Evolutionary conservation across 1,140 invertebrate genomes (phyloP), one percentile per base, ranked within the genome.

Genomic region (Drosophila obscura): DNA sequence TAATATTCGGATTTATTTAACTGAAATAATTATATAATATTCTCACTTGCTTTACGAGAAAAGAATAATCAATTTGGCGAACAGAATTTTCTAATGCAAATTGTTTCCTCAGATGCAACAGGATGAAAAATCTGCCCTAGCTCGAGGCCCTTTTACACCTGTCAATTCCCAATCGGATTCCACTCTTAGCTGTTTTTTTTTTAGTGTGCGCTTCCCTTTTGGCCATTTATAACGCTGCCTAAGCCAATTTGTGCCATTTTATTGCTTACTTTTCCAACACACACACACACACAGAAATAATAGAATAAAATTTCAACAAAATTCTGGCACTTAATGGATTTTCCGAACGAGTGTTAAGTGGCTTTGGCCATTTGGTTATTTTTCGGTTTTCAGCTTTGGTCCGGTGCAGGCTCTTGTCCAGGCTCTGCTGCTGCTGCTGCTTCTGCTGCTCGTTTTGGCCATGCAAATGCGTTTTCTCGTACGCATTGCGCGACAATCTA

Each of bases 251-350:
- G 66, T 4, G 16, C 22, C n/a, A 52, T 60, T 72, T 72, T 60
- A 52, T 49, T 16, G 66, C 31, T 69, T 49, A 8, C 6, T 9
- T 46, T 60, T 35, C 3, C 19, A 22, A 48, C 1, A 22, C 19
- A 13, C 9, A 48, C 13, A 51, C 26, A 7, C 9, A 48, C 43
- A 22, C 16, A n/a, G 44, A 19, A 44, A 53, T 41, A 74, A 74
- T 64, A 43, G 31, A 72, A 72, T 60, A 52, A 39, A 57, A 44
- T 48, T 74, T 65, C 35, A 44, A 48, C 53, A 61, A 77, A 73
- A 68, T 46, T 60, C 65, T 67, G 57, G 43, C 66, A 79, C 79
- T 79, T 88, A 88, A 87, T 87, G 83, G 83, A 77, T 87, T 85
- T 81, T 57, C 46, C 61, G 41, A 46, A 57, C 55, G 61, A 78